Evolutionary conservation across 2,888 invertebrate genomes (phyloP).

Genomic region (Tetheella fluctuosa): DNA sequence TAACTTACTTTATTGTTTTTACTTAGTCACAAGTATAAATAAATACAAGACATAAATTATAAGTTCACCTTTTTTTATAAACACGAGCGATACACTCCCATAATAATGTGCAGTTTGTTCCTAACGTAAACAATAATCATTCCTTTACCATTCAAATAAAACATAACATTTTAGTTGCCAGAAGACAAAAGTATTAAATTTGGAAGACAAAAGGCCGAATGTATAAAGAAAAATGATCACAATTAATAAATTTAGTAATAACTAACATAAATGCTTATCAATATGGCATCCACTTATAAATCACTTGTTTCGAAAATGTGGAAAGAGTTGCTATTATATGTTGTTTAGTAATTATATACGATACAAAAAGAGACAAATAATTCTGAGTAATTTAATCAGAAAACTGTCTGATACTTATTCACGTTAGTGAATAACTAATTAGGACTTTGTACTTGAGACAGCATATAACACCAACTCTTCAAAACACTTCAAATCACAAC

Average conservation of each 20-base stretch:
- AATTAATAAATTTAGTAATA: conserved; percentile 32
- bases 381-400: no score
- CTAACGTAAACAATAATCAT: conserved; percentile 22
- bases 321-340: not conserved
- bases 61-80: conserved; percentile 75
- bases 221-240: conserved; percentile 12
- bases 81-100: conserved; percentile 67
- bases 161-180: conserved; percentile 37
- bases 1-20: conserved; percentile 45
- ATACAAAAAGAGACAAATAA: no score
- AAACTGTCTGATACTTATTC: no score
- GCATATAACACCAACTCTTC: not conserved
- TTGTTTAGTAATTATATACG: not conserved
- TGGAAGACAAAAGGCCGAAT: conserved; percentile 65
- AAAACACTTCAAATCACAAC: conserved; percentile 20
- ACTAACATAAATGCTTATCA: conserved; percentile 53
- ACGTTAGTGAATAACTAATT: conserved; percentile 15
- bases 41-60: conserved; percentile 75
- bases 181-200: conserved; percentile 55
- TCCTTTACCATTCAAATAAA: conserved; percentile 19
- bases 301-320: conserved; percentile 19
- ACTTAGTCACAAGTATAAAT: conserved; percentile 47
- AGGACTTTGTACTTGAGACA: conserved; percentile 24
- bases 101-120: conserved; percentile 67
- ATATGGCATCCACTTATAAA: conserved; percentile 56